These are phyloP conservation scores for Cephalopholis sonnerati DNA, from an alignment of 2,113 vertebrate species.

Conservation along the genomic window DNA sequence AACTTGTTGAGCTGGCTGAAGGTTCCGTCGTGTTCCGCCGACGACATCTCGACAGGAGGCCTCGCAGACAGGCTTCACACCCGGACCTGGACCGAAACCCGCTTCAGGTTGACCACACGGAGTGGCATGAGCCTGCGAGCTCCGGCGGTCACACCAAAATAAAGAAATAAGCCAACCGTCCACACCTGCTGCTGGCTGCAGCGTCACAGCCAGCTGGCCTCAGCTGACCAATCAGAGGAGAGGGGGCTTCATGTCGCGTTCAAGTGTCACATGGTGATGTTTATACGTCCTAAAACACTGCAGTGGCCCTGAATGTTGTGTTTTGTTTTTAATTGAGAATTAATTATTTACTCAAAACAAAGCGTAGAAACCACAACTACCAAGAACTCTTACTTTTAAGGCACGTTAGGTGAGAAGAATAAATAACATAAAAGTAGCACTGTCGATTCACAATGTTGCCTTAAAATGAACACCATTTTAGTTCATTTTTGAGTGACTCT, in stretches of 20 bases:
- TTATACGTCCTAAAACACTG: slow-evolving; percentile 7
- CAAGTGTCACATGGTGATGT: slow-evolving; percentile 35
- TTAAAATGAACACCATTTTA: no score
- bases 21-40: slow-evolving; percentile 50
- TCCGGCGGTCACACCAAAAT: slow-evolving; percentile 4
- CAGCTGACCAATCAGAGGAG: slow-evolving; percentile 64
- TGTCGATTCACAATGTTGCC: no score
- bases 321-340: background rate
- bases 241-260: slow-evolving; percentile 21
- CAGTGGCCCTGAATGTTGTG: background rate
- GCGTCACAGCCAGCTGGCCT: slow-evolving; percentile 65
- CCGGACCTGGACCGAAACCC: slow-evolving; percentile 27
- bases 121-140: slow-evolving; percentile 21
- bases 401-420: no score
- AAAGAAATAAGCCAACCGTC: slow-evolving; percentile 23
- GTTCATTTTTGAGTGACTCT: no score
- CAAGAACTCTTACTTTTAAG: no score
- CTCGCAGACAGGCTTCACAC: slow-evolving; percentile 23
- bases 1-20: slow-evolving; percentile 83
- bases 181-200: slow-evolving; percentile 47
- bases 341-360: no score
- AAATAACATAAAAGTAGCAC: no score
- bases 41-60: slow-evolving; percentile 69
- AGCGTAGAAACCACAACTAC: no score
- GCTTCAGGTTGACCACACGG: background rate